Percentiles rank a stretch among this genome's conserved stretches.
Evolutionary conservation across 2,113 vertebrate genomes (phyloP).

Genomic region (Manacus vitellinus): DNA sequence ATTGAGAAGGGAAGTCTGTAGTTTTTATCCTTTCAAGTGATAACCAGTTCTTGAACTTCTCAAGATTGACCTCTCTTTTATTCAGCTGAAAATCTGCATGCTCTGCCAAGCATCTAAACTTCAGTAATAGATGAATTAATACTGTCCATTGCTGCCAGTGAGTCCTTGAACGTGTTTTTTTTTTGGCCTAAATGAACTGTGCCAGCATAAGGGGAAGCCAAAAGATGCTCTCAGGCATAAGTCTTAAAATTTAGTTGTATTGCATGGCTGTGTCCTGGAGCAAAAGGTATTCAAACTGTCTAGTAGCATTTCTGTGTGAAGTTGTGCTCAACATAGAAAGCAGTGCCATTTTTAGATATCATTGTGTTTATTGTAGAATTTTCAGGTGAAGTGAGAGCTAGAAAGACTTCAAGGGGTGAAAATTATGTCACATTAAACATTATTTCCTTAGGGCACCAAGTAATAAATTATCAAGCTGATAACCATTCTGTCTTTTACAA

Average conservation of each 20-base stretch:
- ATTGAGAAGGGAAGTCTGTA: conserved; percentile 32
- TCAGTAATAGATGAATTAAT: background rate
- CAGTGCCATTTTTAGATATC: background rate
- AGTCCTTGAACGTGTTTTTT: background rate
- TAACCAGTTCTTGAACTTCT: conserved; percentile 51
- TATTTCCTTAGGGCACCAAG: background rate
- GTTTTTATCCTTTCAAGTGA: conserved; percentile 40
- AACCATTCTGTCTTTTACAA: background rate
- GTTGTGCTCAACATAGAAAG: background rate
- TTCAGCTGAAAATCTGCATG: background rate
- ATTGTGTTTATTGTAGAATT: background rate
- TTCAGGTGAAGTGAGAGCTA: background rate
- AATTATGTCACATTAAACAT: background rate
- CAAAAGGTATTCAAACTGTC: background rate
- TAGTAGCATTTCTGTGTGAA: background rate
- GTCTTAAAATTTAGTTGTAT: background rate
- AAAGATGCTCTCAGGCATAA: background rate
- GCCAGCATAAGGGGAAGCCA: background rate
- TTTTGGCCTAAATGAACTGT: background rate
- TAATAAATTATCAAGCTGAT: background rate
- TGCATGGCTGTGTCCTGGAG: background rate
- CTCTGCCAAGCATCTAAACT: background rate
- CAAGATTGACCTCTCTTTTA: background rate
- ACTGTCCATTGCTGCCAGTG: background rate
- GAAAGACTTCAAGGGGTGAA: background rate